A percentile compares a stretch with the other conserved stretches of the same genome.
Evolutionary conservation across 1,140 invertebrate genomes (phyloP).

Genomic region (Zaprionus capensis): DNA sequence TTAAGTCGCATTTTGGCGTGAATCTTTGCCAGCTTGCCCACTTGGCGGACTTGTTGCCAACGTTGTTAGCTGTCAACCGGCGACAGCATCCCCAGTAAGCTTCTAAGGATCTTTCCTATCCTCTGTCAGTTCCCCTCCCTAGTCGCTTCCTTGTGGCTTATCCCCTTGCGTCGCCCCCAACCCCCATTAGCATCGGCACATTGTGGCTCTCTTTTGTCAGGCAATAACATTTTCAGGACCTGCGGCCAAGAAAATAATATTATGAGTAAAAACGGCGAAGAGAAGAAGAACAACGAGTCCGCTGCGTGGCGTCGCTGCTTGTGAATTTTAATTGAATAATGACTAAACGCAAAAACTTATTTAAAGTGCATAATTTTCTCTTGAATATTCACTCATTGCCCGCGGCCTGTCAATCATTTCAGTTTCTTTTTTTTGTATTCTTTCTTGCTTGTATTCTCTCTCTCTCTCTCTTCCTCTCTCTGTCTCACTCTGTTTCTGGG

Average conservation of each 20-base stretch:
- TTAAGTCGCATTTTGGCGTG: conserved; percentile 9
- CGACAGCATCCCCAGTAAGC: neutral
- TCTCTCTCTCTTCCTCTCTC: neutral
- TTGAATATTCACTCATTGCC: conserved; percentile 47
- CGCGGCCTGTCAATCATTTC: conserved; percentile 46
- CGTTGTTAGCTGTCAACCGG: conserved; percentile 41
- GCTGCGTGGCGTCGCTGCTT: neutral
- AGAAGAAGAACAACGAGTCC: neutral
- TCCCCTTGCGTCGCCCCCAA: neutral
- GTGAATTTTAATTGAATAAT: conserved; percentile 67
- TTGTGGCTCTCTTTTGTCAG: conserved; percentile 38
- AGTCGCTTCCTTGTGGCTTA: neutral
- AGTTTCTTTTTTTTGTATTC: neutral
- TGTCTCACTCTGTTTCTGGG: neutral
- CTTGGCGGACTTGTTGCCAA: conserved; percentile 32
- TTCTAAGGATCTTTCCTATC: neutral
- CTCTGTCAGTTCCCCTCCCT: neutral
- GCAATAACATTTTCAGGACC: conserved; percentile 49
- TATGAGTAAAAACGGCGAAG: conserved; percentile 11
- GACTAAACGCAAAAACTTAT: conserved; percentile 56
- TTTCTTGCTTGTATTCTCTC: neutral
- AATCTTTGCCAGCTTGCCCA: conserved; percentile 8
- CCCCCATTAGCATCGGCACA: conserved; percentile 25
- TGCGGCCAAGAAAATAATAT: conserved; percentile 56
- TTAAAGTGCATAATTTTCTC: conserved; percentile 64